These are phyloP conservation scores for Australoheros scitulus DNA, from an alignment of 2,113 vertebrate genomes.

Conservation along the genomic window DNA sequence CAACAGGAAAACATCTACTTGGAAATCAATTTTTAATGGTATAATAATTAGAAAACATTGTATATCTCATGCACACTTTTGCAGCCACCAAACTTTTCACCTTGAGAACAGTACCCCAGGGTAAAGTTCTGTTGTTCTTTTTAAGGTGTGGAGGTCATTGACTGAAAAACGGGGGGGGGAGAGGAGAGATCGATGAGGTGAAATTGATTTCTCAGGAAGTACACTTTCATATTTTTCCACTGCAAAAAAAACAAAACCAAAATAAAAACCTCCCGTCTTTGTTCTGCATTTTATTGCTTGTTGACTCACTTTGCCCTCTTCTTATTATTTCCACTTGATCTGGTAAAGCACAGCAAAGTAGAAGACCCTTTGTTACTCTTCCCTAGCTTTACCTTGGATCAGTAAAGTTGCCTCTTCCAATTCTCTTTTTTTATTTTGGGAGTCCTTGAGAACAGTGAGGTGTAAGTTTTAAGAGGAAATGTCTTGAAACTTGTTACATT, in stretches of 20 bases:
- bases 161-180: constrained; percentile 22
- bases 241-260: constrained; percentile 25
- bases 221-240: constrained; percentile 48
- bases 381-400: not conserved
- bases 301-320: constrained; percentile 47
- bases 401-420: not conserved
- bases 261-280: constrained; percentile 18
- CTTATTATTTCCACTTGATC: constrained; percentile 24
- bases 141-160: constrained; percentile 9
- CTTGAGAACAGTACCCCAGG: not conserved
- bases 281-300: constrained; percentile 42
- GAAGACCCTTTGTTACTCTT: not conserved
- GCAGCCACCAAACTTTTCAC: not conserved
- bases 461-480: not conserved
- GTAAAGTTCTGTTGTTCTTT: constrained; percentile 23
- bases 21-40: constrained; percentile 26
- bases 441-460: not conserved
- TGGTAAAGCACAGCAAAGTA: not conserved
- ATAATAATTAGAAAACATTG: constrained; percentile 29
- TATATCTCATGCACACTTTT: not conserved
- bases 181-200: constrained; percentile 60
- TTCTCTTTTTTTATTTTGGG: not conserved
- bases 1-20: constrained; percentile 1
- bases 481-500: not conserved
- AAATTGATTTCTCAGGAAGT: constrained; percentile 58